Percentiles rank a stretch among this genome's conserved stretches.
These are phyloP conservation scores for Formica exsecta DNA, from an alignment of 1,140 invertebrate genomes.

Conservation along the genomic window DNA sequence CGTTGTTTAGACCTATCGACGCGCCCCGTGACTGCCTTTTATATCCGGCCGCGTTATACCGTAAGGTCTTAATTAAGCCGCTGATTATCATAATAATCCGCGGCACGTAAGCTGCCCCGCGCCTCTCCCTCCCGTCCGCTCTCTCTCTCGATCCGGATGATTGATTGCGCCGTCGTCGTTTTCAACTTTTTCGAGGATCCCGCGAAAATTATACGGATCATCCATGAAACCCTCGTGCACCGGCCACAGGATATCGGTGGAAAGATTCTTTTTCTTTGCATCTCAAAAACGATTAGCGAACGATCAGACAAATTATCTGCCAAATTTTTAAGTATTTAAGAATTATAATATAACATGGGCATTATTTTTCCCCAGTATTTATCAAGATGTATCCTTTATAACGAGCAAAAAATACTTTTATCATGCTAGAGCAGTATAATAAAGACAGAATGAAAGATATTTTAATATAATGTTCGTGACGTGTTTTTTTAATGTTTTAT, in stretches of 20 bases:
- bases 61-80: slow-evolving; percentile 69
- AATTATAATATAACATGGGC: neutral
- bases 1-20: slow-evolving; percentile 43
- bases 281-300: slow-evolving; percentile 30
- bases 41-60: slow-evolving; percentile 50
- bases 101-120: neutral
- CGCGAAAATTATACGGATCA: slow-evolving; percentile 49
- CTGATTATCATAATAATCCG: slow-evolving; percentile 70
- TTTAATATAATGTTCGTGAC: neutral
- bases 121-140: neutral
- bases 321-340: neutral
- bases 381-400: neutral
- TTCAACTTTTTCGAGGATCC: slow-evolving; percentile 43
- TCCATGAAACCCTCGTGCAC: slow-evolving; percentile 2
- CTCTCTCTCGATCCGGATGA: slow-evolving; percentile 23
- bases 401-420: neutral
- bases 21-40: slow-evolving; percentile 30
- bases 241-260: slow-evolving; percentile 20
- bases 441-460: neutral
- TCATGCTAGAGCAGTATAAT: neutral
- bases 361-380: neutral
- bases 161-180: slow-evolving; percentile 52
- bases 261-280: slow-evolving; percentile 26
- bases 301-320: neutral
- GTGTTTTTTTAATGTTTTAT: neutral